These are phyloP conservation scores for Esox niger DNA, from an alignment of 2,113 vertebrate genomes.

Conservation along the genomic window DNA sequence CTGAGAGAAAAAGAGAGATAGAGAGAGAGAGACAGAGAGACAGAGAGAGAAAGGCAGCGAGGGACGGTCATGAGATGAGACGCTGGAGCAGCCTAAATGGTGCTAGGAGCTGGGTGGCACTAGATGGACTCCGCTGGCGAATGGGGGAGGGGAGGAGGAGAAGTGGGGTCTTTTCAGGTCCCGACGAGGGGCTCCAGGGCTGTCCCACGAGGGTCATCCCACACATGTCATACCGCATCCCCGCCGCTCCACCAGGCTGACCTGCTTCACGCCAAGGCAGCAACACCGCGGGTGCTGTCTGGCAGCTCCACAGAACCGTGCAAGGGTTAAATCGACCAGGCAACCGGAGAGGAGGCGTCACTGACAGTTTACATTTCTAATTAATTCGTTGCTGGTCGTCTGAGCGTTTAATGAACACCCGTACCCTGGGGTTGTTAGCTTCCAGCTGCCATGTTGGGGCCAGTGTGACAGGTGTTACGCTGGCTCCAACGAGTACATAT, in stretches of 20 bases:
- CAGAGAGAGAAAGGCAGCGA: constrained; percentile 17
- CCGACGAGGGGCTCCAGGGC: too few species aligned
- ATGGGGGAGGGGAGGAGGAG: background rate
- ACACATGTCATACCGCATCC: background rate
- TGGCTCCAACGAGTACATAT: too few species aligned
- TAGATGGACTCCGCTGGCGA: background rate
- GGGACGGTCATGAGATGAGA: constrained; percentile 13
- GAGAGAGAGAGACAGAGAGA: constrained; percentile 6
- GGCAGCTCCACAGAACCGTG: background rate
- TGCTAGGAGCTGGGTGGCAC: background rate
- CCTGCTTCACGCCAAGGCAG: background rate
- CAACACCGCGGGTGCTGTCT: background rate
- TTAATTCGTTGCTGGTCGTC: too few species aligned
- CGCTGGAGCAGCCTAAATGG: constrained; percentile 8
- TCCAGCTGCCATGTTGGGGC: too few species aligned
- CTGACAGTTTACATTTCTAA: too few species aligned
- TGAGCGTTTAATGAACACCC: too few species aligned
- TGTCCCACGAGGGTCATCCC: background rate
- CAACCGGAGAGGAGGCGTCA: constrained; percentile 4
- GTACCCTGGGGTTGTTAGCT: too few species aligned
- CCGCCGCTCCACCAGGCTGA: background rate
- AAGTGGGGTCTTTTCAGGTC: too few species aligned
- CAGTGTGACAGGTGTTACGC: too few species aligned
- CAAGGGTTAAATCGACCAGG: constrained; percentile 25
- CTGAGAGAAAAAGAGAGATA: constrained; percentile 17